Percentiles rank a stretch among this genome's conserved stretches.
Conservation (phyloP, 1,140 invertebrate species). For the Lordiphosa clarofinis region DNA sequence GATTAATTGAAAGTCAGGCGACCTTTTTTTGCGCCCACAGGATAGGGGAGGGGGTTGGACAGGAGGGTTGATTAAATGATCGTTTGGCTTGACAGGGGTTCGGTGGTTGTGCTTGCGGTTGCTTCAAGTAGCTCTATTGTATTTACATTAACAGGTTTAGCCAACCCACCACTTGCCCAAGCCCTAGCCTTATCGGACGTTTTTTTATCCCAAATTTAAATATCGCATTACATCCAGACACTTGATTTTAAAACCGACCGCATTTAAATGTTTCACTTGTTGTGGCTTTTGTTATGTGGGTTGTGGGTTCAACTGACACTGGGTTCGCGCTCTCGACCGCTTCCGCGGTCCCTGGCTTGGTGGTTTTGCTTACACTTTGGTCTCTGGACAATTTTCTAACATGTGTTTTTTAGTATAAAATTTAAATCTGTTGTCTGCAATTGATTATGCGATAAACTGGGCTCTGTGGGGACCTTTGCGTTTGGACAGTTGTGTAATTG, state of each 20-base stretch:
- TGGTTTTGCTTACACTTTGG: conserved; percentile 21
- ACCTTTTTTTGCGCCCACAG: conserved; percentile 38
- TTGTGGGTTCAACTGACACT: conserved; percentile 1
- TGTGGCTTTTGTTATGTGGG: conserved; percentile 9
- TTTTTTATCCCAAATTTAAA: conserved; percentile 64
- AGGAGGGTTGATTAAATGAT: conserved; percentile 52
- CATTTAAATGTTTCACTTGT: conserved; percentile 72
- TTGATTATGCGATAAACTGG: conserved; percentile 64
- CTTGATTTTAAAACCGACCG: conserved; percentile 61
- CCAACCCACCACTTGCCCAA: conserved; percentile 35
- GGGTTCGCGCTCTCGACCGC: conserved; percentile 2
- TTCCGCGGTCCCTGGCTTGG: not conserved
- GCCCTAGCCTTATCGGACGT: conserved; percentile 33
- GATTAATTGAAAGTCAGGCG: conserved; percentile 75
- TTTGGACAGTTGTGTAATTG: conserved; percentile 67
- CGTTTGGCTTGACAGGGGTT: conserved; percentile 29
- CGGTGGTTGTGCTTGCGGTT: conserved; percentile 17
- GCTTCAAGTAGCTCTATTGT: conserved; percentile 68
- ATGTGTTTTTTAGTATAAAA: conserved; percentile 70
- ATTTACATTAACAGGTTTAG: conserved; percentile 66
- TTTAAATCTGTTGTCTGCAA: conserved; percentile 63
- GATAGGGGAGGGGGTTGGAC: conserved; percentile 17
- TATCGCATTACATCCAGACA: conserved; percentile 74
- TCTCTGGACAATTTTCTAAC: conserved; percentile 63
- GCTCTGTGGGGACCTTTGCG: conserved; percentile 15